These are phyloP conservation scores for Parelbella ahira DNA, from an alignment of 2,888 invertebrate genomes.

Conservation along the genomic window DNA sequence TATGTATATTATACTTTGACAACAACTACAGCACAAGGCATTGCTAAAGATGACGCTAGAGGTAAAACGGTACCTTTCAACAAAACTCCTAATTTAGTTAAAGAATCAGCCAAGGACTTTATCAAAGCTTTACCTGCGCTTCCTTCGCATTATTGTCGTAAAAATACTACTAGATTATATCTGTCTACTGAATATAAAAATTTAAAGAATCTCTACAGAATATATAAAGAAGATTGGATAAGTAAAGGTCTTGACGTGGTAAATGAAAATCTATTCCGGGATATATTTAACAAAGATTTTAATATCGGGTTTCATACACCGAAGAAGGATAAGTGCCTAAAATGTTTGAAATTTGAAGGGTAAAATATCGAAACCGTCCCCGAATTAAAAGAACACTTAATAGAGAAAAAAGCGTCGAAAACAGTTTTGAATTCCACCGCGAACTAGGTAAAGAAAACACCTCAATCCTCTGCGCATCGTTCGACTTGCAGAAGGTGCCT, in stretches of 20 bases:
- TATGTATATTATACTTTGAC: neutral
- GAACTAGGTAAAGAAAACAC: too few relatives aligned
- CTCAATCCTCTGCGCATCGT: too few relatives aligned
- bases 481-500: too few relatives aligned
- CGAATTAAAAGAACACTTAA: too few relatives aligned
- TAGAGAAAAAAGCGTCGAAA: too few relatives aligned
- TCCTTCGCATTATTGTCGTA: constrained; percentile 1
- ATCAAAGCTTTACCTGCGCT: neutral
- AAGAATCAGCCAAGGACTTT: neutral
- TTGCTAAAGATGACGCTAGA: neutral
- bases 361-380: too few relatives aligned
- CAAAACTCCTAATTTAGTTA: neutral
- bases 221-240: neutral
- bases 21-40: neutral
- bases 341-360: constrained; percentile 23
- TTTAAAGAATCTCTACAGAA: neutral
- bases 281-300: constrained; percentile 30
- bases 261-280: constrained; percentile 30
- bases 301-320: constrained; percentile 33
- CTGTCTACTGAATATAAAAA: constrained; percentile 3
- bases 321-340: constrained; percentile 31
- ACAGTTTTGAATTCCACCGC: too few relatives aligned
- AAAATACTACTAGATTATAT: neutral
- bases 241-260: constrained; percentile 26
- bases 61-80: neutral